Evolutionary conservation across 2,113 vertebrate genomes (phyloP).

Genomic region (Paramisgurnus dabryanus): DNA sequence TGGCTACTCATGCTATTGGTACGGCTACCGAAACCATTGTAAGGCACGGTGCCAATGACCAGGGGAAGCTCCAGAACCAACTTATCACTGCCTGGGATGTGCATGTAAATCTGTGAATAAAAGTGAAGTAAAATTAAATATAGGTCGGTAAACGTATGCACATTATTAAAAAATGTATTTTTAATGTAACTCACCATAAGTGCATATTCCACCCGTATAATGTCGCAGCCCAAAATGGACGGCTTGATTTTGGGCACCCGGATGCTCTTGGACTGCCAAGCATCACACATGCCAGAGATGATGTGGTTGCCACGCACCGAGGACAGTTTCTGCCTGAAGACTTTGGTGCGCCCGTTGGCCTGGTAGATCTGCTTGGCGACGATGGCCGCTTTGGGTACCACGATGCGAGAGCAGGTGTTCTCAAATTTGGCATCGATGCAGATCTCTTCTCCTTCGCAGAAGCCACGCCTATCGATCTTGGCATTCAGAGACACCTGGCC

Average conservation of each 20-base stretch:
- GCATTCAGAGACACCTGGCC: conserved; percentile 84
- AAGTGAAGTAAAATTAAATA: background rate
- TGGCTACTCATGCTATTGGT: conserved; percentile 90
- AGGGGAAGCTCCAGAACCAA: conserved; percentile 90
- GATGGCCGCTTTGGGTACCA: conserved; percentile 95
- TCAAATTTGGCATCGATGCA: conserved; percentile 94
- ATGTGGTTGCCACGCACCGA: conserved; percentile 93
- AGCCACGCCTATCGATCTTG: conserved; percentile 89
- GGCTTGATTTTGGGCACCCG: conserved; percentile 90
- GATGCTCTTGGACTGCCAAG: conserved; percentile 91
- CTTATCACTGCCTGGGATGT: conserved; percentile 95
- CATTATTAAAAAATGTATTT: no score
- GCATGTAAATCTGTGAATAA: conserved; percentile 84
- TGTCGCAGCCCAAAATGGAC: conserved; percentile 89
- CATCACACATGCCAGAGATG: conserved; percentile 89
- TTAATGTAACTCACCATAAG: conserved; percentile 81
- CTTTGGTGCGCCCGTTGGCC: conserved; percentile 84
- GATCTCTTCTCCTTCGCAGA: conserved; percentile 94
- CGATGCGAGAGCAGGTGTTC: conserved; percentile 96
- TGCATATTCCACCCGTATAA: conserved; percentile 92
- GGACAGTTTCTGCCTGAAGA: conserved; percentile 86
- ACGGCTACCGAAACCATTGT: conserved; percentile 83
- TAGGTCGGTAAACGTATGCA: background rate
- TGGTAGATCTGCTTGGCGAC: conserved; percentile 90
- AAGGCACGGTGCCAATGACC: conserved; percentile 86